Percentiles rank a stretch among this genome's conserved stretches.
These are phyloP conservation scores for Lipotes vexillifer DNA, from an alignment of 2,113 vertebrate species.

Conservation along the genomic window DNA sequence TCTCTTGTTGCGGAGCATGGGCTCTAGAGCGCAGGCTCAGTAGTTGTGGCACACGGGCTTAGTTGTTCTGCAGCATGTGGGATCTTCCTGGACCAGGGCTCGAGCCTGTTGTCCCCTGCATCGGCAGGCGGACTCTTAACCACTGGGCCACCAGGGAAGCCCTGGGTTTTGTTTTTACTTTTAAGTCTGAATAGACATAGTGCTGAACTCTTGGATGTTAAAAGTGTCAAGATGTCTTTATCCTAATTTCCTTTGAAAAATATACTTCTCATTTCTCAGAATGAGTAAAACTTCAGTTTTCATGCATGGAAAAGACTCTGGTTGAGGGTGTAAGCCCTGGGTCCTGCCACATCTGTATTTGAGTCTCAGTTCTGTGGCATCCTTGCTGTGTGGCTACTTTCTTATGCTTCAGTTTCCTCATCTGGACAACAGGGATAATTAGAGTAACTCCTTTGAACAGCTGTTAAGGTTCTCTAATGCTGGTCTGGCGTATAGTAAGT, in stretches of 20 bases:
- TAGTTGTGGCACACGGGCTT: no score
- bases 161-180: background rate
- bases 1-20: no score
- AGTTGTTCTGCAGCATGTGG: no score
- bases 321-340: background rate
- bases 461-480: background rate
- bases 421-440: background rate
- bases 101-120: no score
- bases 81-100: no score
- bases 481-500: background rate
- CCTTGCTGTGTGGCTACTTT: background rate
- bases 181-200: background rate
- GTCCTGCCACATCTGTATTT: background rate
- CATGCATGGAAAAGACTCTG: background rate
- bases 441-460: background rate
- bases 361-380: background rate
- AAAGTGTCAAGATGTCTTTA: background rate
- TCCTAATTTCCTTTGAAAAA: constrained; percentile 31
- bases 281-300: background rate
- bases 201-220: background rate
- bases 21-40: no score
- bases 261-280: background rate
- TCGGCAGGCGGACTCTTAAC: no score
- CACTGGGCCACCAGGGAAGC: no score
- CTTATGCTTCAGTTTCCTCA: background rate